A percentile compares a stretch with the other conserved stretches of the same genome.
phyloP scores from a whole-genome alignment of 2,888 invertebrate genomes.

The Halictus quadricinctus region DNA sequence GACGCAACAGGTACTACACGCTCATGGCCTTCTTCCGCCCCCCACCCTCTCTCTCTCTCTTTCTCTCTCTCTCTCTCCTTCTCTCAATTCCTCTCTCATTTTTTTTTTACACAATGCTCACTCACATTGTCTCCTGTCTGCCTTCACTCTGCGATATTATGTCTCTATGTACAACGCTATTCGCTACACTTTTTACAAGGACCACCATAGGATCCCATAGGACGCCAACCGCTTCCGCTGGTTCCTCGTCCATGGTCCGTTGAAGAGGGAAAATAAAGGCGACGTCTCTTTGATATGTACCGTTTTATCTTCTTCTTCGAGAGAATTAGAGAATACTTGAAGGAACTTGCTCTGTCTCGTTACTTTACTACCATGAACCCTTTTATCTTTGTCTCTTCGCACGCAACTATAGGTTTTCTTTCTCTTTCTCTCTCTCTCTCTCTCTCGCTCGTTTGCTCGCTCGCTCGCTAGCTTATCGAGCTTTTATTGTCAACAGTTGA shows the following conservation, averaged over 20 bases:
- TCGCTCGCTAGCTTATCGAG: conserved; percentile 38
- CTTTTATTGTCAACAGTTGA: conserved; percentile 64
- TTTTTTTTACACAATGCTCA: not conserved
- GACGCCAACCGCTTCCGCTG: not conserved
- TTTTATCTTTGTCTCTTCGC: conserved; percentile 16
- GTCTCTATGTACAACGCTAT: conserved; percentile 48
- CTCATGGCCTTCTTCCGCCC: conserved; percentile 58
- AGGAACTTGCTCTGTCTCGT: conserved; percentile 60
- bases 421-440: not conserved
- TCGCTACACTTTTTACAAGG: conserved; percentile 50
- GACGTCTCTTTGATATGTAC: conserved; percentile 74
- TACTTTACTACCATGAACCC: conserved; percentile 21
- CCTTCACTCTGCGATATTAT: conserved; percentile 39
- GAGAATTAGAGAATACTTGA: conserved; percentile 65
- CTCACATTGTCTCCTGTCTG: conserved; percentile 7
- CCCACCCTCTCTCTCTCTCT: not conserved
- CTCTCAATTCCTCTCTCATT: conserved; percentile 1
- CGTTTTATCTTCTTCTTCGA: conserved; percentile 60
- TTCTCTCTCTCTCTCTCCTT: not conserved
- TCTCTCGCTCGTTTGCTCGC: not conserved
- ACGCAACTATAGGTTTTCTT: conserved; percentile 17
- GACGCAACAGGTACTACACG: conserved; percentile 74
- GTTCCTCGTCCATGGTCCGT: conserved; percentile 21
- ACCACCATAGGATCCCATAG: conserved; percentile 5
- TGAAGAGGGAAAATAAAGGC: conserved; percentile 62